These are phyloP conservation scores for Poecilia gillii DNA, from an alignment of 2,797 vertebrate species.

Conservation along the genomic window DNA sequence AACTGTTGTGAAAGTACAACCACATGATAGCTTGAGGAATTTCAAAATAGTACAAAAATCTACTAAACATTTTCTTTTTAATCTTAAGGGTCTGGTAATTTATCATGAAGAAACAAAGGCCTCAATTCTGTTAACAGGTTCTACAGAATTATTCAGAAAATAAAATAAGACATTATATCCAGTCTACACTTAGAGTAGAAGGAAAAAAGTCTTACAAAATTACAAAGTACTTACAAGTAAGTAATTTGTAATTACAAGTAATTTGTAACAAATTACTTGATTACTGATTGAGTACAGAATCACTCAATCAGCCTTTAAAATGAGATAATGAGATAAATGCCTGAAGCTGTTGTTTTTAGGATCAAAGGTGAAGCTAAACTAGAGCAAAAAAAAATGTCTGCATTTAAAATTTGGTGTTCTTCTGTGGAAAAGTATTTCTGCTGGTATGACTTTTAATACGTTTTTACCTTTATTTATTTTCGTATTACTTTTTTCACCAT, in stretches of 20 bases:
- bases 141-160: background rate
- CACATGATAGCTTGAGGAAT: background rate
- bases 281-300: background rate
- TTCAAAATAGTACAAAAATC: background rate
- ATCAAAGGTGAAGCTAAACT: background rate
- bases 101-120: background rate
- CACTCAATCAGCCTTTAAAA: background rate
- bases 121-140: background rate
- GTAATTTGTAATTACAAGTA: no score
- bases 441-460: background rate
- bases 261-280: no score
- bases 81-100: background rate
- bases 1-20: conserved; percentile 6
- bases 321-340: background rate
- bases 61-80: background rate
- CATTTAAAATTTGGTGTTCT: background rate
- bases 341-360: background rate
- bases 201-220: background rate
- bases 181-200: background rate
- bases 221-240: no score
- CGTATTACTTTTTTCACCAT: background rate
- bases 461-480: background rate
- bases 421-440: background rate
- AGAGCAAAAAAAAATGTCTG: no score
- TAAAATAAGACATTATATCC: background rate